phyloP scores from a whole-genome alignment of 2,797 vertebrate species.

The Naso thynnoides region DNA sequence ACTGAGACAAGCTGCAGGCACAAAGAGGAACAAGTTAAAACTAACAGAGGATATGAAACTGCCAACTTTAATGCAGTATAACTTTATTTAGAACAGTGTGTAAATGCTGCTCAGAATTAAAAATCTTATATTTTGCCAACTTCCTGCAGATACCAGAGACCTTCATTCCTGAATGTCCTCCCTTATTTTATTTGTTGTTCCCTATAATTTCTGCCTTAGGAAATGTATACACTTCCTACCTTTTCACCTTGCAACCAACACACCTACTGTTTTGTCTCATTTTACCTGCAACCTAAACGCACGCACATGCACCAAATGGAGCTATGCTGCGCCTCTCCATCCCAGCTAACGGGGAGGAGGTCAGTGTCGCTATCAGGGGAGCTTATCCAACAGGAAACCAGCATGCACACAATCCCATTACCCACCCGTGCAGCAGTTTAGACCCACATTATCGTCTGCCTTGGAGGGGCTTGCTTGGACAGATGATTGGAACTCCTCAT shows the following conservation, averaged over 20 bases:
- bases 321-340: constrained; percentile 31
- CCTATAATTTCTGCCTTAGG: background rate
- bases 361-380: constrained; percentile 65
- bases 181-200: constrained; percentile 30
- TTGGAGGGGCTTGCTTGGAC: constrained; percentile 65
- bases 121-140: background rate
- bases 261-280: constrained; percentile 18
- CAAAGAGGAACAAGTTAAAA: constrained; percentile 46
- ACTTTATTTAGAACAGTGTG: background rate
- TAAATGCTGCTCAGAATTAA: background rate
- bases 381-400: constrained; percentile 68
- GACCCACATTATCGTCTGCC: constrained; percentile 75
- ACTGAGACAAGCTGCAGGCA: constrained; percentile 5
- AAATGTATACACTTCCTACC: background rate
- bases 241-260: constrained; percentile 10
- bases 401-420: constrained; percentile 75
- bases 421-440: constrained; percentile 77
- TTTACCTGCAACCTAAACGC: constrained; percentile 15
- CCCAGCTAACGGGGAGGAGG: constrained; percentile 55
- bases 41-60: background rate
- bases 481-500: constrained; percentile 69
- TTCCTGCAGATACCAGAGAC: background rate
- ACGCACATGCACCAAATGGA: constrained; percentile 15
- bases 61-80: constrained; percentile 2
- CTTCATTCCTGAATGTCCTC: background rate